These are phyloP conservation scores for Ciconia nigra DNA, from an alignment of 2,797 vertebrate genomes.

Conservation along the genomic window DNA sequence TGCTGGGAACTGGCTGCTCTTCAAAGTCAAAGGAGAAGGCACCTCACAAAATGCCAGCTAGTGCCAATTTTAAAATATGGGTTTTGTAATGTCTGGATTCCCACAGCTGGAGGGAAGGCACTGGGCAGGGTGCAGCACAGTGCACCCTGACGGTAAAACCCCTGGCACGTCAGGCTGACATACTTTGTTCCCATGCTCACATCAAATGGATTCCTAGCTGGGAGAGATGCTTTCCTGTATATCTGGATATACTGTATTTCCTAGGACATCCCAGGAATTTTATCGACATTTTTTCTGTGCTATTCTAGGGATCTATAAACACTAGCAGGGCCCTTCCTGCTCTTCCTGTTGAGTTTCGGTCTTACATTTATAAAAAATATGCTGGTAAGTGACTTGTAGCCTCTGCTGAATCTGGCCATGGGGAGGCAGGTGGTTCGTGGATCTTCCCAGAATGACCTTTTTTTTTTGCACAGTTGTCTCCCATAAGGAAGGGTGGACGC, in stretches of 20 bases:
- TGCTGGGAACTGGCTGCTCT: background rate
- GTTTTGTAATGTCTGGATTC: background rate
- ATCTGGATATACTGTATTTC: background rate
- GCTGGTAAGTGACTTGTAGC: background rate
- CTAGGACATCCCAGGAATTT: background rate
- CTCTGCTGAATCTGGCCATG: background rate
- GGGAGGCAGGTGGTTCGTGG: background rate
- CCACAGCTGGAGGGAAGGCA: background rate
- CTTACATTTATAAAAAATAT: background rate
- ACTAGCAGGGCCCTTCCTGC: background rate
- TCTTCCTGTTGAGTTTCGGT: background rate
- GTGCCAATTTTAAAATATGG: background rate
- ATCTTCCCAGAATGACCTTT: background rate
- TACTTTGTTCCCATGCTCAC: background rate
- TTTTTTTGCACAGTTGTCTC: background rate
- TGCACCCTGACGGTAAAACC: background rate
- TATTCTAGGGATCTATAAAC: background rate
- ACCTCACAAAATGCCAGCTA: background rate
- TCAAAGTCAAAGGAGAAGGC: background rate
- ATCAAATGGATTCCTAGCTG: background rate
- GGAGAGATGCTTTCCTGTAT: background rate
- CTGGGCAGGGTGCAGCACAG: background rate
- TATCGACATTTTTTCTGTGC: background rate
- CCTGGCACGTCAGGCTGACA: background rate
- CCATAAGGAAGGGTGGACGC: background rate